Percentiles rank a stretch among this genome's conserved stretches.
Conservation (phyloP, 2,113 vertebrate species). For the Larimichthys crocea region DNA sequence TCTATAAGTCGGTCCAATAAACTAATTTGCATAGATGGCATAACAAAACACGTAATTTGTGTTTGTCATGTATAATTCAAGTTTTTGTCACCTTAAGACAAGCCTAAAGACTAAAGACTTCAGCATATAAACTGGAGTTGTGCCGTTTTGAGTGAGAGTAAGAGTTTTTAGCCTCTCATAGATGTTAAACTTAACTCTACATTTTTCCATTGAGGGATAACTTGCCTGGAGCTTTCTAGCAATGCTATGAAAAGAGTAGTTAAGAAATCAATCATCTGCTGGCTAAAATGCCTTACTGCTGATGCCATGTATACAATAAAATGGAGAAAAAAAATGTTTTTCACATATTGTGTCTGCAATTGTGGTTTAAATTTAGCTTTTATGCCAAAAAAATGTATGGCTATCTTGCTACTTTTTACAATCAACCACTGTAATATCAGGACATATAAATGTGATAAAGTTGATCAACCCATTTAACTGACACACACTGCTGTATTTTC, state of each 20-base stretch:
- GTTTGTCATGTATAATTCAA: too few relatives aligned
- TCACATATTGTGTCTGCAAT: not conserved
- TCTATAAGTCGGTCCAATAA: too few relatives aligned
- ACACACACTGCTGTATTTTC: conserved; percentile 23
- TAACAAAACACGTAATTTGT: too few relatives aligned
- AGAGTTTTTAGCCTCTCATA: too few relatives aligned
- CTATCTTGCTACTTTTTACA: not conserved
- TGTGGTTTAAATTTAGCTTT: not conserved
- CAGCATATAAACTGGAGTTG: too few relatives aligned
- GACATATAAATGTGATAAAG: conserved; percentile 26
- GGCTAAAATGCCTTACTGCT: too few relatives aligned
- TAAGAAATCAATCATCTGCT: not conserved
- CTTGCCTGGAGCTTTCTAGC: not conserved
- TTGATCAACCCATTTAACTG: conserved; percentile 27
- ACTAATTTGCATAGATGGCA: too few relatives aligned
- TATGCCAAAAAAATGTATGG: not conserved
- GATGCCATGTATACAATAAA: not conserved
- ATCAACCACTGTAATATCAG: not conserved
- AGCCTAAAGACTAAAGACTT: too few relatives aligned
- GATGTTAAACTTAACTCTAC: too few relatives aligned
- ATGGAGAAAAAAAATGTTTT: not conserved
- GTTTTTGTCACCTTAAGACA: too few relatives aligned
- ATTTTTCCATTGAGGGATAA: not conserved
- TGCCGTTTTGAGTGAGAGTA: too few relatives aligned
- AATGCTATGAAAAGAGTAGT: not conserved